Evolutionary conservation across 2,888 invertebrate genomes (phyloP).

Genomic region (Cenopis cana): DNA sequence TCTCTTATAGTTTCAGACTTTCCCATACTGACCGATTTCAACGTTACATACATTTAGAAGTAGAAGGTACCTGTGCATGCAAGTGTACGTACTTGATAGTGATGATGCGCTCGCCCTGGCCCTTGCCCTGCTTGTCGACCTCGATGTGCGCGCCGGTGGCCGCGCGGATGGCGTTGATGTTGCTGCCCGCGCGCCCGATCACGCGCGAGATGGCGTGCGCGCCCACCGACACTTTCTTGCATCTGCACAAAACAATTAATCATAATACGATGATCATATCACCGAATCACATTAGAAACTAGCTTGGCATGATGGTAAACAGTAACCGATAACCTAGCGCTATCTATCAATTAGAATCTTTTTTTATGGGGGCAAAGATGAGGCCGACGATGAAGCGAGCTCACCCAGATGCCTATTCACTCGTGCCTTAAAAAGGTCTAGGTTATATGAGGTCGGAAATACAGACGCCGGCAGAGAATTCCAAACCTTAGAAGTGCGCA

Average conservation of each 20-base stretch:
- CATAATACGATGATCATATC: too few species aligned
- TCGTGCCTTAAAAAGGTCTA: too few species aligned
- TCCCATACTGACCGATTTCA: too few species aligned
- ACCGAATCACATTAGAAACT: neutral
- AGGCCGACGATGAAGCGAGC: too few species aligned
- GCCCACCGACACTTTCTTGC: constrained; percentile 97
- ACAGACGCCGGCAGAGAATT: too few species aligned
- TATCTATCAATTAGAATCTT: neutral
- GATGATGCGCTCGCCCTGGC: constrained; percentile 96
- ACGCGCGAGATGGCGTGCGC: constrained; percentile 98
- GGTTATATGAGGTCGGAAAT: too few species aligned
- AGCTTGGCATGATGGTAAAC: neutral
- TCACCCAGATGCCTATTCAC: too few species aligned
- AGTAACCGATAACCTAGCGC: neutral
- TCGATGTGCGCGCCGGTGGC: constrained; percentile 99
- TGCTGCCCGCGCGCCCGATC: constrained; percentile 98
- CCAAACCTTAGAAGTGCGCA: too few species aligned
- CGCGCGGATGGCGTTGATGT: constrained; percentile 98
- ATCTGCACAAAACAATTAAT: constrained; percentile 72
- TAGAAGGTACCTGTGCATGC: neutral
- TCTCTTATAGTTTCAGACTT: too few species aligned
- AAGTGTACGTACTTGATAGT: constrained; percentile 91
- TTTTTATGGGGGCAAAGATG: too few species aligned
- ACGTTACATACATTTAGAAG: too few species aligned
- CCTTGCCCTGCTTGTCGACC: constrained; percentile 98